Evolutionary conservation across 1,140 invertebrate species (phyloP), one percentile per base, ranked within the genome.

Genomic region (Drosophila murphyi): DNA sequence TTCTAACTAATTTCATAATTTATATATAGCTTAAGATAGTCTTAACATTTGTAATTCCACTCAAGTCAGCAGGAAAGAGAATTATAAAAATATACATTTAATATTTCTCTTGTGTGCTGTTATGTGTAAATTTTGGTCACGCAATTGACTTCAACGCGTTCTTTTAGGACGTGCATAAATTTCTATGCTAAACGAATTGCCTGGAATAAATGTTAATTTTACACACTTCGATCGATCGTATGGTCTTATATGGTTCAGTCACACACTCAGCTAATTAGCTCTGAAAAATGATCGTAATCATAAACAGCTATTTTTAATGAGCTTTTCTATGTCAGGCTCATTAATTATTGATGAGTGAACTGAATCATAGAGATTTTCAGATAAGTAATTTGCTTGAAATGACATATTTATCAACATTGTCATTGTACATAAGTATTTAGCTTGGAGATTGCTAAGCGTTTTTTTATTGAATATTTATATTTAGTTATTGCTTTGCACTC

Each of bases 31-130:
- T 35, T 59, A 52, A 52, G 34, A 52, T 60, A 45, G 55, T 34
- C n/a, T 41, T 59, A 60, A 35, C n/a, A 68, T 68, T 68, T 41
- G 4, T 2, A 39, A 73, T 73, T 54, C 64, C 41, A 59, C 8
- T 54, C 63, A n/a, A 60, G 45, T 67, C 5, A 8, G 37, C 45
- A 35, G 61, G 39, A 59, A 51, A 43, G 47, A 51, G 31, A 35
- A 20, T 20, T 20, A 20, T 20, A 20, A 5, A 54, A 39, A 32
- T 50, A 51, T 7, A 43, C 7, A 45, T 32, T 6, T 34, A n/a
- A 4, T 28, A 3, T 41, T 28, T 6, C 3, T 48, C 45, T 62
- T 63, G 62, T 56, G 51, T 50, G 35, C 51, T 48, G 10, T 3
- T 41, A 41, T 4, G n/a, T 55, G 20, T 28, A 5, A 45, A 55